phyloP scores from a whole-genome alignment of 2,797 vertebrate genomes.

The Gambelia wislizenii region DNA sequence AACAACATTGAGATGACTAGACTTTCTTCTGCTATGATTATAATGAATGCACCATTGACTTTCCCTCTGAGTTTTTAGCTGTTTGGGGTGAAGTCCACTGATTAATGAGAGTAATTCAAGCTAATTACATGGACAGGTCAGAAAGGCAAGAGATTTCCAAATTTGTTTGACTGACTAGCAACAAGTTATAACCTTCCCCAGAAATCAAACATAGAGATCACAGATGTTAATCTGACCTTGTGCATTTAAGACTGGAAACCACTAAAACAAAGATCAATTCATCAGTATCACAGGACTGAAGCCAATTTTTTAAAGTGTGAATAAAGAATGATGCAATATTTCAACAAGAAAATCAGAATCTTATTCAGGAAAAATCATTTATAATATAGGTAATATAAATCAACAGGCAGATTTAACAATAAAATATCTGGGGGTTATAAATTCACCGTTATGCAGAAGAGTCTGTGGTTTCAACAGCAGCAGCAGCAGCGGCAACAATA shows the following conservation, averaged over 20 bases:
- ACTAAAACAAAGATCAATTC: not conserved
- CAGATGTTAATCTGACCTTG: conserved; percentile 9
- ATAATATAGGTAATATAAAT: not conserved
- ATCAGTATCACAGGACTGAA: not conserved
- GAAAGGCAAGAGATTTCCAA: conserved; percentile 1
- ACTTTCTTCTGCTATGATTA: not conserved
- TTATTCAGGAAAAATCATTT: not conserved
- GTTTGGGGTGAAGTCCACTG: conserved; percentile 8
- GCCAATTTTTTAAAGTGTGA: not conserved
- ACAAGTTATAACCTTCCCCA: not conserved
- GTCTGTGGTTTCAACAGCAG: not conserved
- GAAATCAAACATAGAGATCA: not conserved
- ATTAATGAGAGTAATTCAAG: conserved; percentile 31
- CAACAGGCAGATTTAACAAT: not conserved
- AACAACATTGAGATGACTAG: conserved; percentile 6
- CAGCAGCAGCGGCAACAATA: no score
- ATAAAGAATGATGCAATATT: not conserved
- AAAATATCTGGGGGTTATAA: not conserved
- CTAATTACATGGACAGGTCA: conserved; percentile 35
- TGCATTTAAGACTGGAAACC: not conserved
- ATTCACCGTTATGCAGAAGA: not conserved
- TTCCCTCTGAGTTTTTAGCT: conserved; percentile 6
- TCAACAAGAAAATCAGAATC: not conserved
- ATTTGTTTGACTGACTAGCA: not conserved
- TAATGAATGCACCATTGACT: conserved; percentile 19